Conservation (phyloP, 92 coral and sea anemone species). For the Zoanthus solanderi region DNA sequence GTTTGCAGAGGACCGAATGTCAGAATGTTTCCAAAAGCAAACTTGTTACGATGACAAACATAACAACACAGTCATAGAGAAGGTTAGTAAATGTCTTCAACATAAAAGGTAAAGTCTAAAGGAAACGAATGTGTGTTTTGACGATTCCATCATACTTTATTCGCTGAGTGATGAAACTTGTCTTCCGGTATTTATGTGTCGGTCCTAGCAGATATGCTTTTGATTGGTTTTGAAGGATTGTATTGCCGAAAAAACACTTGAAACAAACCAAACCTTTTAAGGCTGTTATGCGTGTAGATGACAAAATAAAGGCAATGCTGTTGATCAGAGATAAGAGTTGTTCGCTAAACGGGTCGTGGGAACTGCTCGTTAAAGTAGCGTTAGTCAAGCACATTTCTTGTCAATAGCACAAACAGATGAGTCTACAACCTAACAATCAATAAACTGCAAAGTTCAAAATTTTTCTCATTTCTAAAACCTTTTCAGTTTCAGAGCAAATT, state of each 20-base stretch:
- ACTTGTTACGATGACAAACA: conserved; percentile 6
- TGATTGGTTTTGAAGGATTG: conserved; percentile 15
- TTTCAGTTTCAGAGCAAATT: not conserved
- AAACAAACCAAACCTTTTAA: conserved; percentile 13
- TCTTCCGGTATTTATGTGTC: conserved; percentile 7
- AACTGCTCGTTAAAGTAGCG: not conserved
- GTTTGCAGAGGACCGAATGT: not conserved
- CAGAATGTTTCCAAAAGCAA: conserved; percentile 15
- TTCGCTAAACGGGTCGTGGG: conserved; percentile 1
- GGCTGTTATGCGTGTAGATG: conserved; percentile 5
- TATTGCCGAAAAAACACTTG: conserved; percentile 29
- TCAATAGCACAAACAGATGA: not conserved
- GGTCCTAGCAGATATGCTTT: not conserved
- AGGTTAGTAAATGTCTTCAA: conserved; percentile 3
- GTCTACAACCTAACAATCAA: not conserved
- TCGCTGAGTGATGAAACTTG: conserved; percentile 15
- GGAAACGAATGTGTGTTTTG: not conserved
- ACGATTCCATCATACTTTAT: not conserved
- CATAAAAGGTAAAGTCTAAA: not conserved
- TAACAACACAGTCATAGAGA: not conserved
- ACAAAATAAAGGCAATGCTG: conserved; percentile 12
- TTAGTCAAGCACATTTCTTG: not conserved
- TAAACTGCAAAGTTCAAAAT: not conserved
- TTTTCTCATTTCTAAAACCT: not conserved
- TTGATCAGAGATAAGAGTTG: conserved; percentile 8